Conservation (phyloP, 2,888 invertebrate species). For the Diploptera punctata region DNA sequence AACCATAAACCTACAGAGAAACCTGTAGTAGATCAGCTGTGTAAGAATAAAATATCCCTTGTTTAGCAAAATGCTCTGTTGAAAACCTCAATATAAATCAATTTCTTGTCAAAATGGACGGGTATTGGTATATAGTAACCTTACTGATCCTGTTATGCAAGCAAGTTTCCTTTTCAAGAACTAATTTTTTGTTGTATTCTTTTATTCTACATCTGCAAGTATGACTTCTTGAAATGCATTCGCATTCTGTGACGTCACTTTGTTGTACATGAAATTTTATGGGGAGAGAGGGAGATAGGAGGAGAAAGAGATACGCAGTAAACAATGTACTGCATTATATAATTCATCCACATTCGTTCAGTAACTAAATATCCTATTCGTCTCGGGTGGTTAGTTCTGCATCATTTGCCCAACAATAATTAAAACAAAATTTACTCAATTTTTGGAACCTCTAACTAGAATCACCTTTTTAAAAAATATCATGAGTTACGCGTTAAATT, state of each 20-base stretch:
- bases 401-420: too few relatives aligned
- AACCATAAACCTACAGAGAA: background rate
- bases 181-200: slow-evolving; percentile 7
- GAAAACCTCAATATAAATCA: slow-evolving; percentile 11
- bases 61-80: slow-evolving; percentile 25
- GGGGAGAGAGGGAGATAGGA: too few relatives aligned
- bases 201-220: background rate
- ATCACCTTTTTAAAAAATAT: too few relatives aligned
- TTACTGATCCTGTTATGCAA: background rate
- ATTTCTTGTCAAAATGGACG: slow-evolving; percentile 18
- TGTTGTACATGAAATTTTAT: too few relatives aligned
- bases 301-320: too few relatives aligned
- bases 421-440: too few relatives aligned
- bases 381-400: too few relatives aligned
- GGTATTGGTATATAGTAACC: background rate
- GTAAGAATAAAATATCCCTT: slow-evolving; percentile 8
- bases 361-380: too few relatives aligned
- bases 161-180: slow-evolving; percentile 18
- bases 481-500: too few relatives aligned
- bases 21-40: background rate
- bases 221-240: background rate
- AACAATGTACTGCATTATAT: too few relatives aligned
- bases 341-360: too few relatives aligned
- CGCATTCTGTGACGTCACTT: background rate
- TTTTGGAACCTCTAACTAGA: too few relatives aligned